These are phyloP conservation scores for Mormyrops attenuatus DNA, from an alignment of 2,797 vertebrate species.

Conservation along the genomic window DNA sequence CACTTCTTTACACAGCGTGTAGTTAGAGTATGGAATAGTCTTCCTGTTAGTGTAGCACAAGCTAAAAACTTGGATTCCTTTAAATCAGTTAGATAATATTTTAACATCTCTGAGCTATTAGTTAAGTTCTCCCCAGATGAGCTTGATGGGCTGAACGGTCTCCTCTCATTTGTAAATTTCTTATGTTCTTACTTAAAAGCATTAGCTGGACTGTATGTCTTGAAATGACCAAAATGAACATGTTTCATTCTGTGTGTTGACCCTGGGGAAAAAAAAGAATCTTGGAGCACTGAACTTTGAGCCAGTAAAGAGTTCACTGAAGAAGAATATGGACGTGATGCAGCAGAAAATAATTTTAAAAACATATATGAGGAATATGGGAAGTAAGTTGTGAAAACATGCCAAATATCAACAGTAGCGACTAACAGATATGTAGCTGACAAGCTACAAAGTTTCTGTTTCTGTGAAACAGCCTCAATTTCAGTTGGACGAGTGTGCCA, in stretches of 20 bases:
- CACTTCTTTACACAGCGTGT: no score
- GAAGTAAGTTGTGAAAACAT: not conserved
- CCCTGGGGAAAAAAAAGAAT: not conserved
- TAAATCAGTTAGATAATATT: not conserved
- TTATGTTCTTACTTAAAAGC: not conserved
- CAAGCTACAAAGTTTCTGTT: not conserved
- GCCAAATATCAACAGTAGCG: not conserved
- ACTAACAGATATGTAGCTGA: not conserved
- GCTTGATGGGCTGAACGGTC: no score
- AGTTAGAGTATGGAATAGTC: no score
- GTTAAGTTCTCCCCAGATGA: not conserved
- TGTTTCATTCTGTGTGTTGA: not conserved
- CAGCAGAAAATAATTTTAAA: not conserved
- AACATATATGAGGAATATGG: not conserved
- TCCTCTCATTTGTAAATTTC: no score
- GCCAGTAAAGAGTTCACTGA: not conserved
- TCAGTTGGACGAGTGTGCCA: not conserved
- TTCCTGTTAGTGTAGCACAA: not conserved
- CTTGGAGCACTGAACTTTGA: not conserved
- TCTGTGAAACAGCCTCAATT: not conserved
- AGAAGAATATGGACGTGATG: not conserved
- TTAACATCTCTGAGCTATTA: no score
- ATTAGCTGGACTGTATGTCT: not conserved
- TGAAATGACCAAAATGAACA: not conserved
- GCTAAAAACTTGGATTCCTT: not conserved